Evolutionary conservation across 2,888 invertebrate species (phyloP).

Genomic region (Parochlus steinenii): DNA sequence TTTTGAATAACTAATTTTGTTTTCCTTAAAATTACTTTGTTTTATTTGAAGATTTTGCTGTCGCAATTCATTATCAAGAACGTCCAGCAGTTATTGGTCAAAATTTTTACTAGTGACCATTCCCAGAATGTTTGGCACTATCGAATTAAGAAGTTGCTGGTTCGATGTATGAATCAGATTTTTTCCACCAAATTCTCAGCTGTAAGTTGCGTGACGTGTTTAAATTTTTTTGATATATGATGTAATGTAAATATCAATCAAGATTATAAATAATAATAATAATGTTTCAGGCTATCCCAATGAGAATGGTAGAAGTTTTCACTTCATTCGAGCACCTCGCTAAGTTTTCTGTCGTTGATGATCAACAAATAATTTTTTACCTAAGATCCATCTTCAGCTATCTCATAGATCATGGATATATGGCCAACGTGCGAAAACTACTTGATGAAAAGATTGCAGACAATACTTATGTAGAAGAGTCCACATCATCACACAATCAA

Average conservation of each 20-base stretch:
- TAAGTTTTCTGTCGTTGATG: slow-evolving; percentile 24
- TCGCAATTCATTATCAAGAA: slow-evolving; percentile 27
- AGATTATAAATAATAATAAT: not conserved
- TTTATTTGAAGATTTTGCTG: slow-evolving; percentile 23
- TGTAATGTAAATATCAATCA: not conserved
- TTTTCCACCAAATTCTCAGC: slow-evolving; percentile 20
- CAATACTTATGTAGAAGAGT: slow-evolving; percentile 43
- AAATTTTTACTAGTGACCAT: slow-evolving; percentile 21
- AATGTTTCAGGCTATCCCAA: slow-evolving; percentile 42
- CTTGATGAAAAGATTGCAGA: slow-evolving; percentile 49
- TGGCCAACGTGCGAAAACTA: slow-evolving; percentile 48
- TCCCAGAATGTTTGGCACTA: slow-evolving; percentile 27
- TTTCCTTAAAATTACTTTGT: not conserved
- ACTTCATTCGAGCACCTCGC: slow-evolving; percentile 36
- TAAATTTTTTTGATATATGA: not conserved
- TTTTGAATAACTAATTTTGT: not conserved
- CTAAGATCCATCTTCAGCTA: slow-evolving; percentile 25
- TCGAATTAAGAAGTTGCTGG: slow-evolving; percentile 26
- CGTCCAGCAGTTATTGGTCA: slow-evolving; percentile 24
- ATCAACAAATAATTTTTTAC: slow-evolving; percentile 18
- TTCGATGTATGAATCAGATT: slow-evolving; percentile 26
- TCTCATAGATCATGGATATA: slow-evolving; percentile 37
- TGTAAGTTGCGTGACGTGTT: slow-evolving; percentile 3
- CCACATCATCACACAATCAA: slow-evolving; percentile 51
- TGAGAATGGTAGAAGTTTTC: slow-evolving; percentile 64